These are phyloP conservation scores for Solenopsis fugax DNA, from an alignment of 1,140 invertebrate species.

Conservation along the genomic window DNA sequence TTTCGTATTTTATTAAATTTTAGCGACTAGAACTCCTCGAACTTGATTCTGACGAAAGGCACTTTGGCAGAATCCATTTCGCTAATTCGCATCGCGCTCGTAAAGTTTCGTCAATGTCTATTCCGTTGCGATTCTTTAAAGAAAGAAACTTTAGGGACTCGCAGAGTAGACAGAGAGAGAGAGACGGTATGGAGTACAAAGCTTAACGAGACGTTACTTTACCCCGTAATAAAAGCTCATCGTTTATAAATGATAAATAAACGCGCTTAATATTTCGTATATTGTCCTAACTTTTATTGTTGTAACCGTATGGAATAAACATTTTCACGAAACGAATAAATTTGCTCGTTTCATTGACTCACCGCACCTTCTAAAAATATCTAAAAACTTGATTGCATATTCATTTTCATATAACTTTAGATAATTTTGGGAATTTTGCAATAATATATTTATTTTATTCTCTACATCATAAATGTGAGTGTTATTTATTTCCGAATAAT, in stretches of 20 bases:
- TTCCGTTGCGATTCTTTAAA: constrained; percentile 76
- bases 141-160: constrained; percentile 74
- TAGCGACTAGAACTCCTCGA: not conserved
- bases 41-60: not conserved
- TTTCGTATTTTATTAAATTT: not conserved
- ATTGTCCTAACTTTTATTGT: constrained; percentile 43
- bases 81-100: constrained; percentile 47
- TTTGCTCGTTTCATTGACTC: not conserved
- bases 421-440: not conserved
- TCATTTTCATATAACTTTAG: not conserved
- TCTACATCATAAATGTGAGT: not conserved
- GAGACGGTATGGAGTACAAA: constrained; percentile 38
- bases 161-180: constrained; percentile 72
- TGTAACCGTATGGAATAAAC: constrained; percentile 56
- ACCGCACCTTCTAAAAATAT: not conserved
- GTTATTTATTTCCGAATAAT: not conserved
- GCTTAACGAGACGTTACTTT: constrained; percentile 29
- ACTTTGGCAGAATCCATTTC: constrained; percentile 14
- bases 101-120: constrained; percentile 64
- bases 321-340: constrained; percentile 25
- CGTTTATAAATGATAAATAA: constrained; percentile 37
- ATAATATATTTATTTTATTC: not conserved
- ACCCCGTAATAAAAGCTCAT: not conserved
- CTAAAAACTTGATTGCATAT: not conserved
- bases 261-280: constrained; percentile 52